Percentiles rank a stretch among this genome's conserved stretches.
Conservation (phyloP, 2,888 invertebrate species). For the Liopterus haemorrhoidalis region DNA sequence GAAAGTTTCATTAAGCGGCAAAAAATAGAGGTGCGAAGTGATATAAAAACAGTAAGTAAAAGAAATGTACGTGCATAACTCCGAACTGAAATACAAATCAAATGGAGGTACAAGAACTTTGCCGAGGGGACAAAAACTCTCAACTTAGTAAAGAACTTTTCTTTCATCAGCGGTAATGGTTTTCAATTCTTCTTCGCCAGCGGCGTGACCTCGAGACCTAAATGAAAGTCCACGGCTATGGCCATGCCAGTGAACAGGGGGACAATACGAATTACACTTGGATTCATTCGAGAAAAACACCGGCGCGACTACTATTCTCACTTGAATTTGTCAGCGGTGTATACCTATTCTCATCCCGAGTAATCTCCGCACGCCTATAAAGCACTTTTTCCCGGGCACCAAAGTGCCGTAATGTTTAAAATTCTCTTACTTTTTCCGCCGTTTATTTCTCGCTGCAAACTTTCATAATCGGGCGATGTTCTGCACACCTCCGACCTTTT, state of each 20-base stretch:
- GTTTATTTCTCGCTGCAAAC: too few species aligned
- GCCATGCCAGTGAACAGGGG: slow-evolving; percentile 26
- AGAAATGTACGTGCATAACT: slow-evolving; percentile 29
- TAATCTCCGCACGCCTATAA: too few species aligned
- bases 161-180: slow-evolving; percentile 48
- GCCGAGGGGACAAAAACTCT: slow-evolving; percentile 44
- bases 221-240: slow-evolving; percentile 29
- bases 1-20: slow-evolving; percentile 25
- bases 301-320: not conserved
- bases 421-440: too few species aligned
- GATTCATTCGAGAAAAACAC: slow-evolving; percentile 11
- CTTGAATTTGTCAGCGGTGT: too few species aligned
- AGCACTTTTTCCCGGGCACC: too few species aligned
- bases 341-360: too few species aligned
- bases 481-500: too few species aligned
- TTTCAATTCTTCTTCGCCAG: slow-evolving; percentile 44
- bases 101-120: slow-evolving; percentile 38
- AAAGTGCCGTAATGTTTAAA: too few species aligned
- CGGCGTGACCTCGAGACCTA: slow-evolving; percentile 29
- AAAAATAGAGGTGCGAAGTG: slow-evolving; percentile 22
- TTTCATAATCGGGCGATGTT: too few species aligned
- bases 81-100: slow-evolving; percentile 40
- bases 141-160: slow-evolving; percentile 46
- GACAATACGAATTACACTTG: slow-evolving; percentile 27
- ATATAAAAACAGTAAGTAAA: slow-evolving; percentile 20